Evolutionary conservation across 2,797 vertebrate species (phyloP), one percentile per base, ranked within the genome.

Genomic region (Anguilla megastoma): DNA sequence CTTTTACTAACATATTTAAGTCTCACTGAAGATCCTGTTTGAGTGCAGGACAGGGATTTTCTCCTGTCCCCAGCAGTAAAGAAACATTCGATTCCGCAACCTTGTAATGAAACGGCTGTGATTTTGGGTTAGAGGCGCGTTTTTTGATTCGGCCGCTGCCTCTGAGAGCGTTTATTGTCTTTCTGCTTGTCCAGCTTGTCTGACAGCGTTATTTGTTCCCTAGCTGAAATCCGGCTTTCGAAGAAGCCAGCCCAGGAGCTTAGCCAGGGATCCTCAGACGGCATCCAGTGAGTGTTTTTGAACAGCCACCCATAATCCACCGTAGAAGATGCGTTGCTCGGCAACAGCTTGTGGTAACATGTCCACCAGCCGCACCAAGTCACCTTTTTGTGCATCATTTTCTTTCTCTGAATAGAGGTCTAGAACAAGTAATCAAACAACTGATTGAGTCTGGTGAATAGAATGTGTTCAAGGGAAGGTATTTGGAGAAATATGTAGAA

Each of bases 181-280:
- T n/a, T n/a, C 21, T 60, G 16, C 16, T 60, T 24, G 24, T 74
- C 27, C 0, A 12, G 27, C 0, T 76, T 76, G 74, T 76, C 88
- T 89, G 91, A 91, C 52, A 54, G 50, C 10, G 24, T 21, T 52
- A 91, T 93, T 91, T 95, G 74, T 91, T 90, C 94, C 93, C 92
- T 92, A 99, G 98, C 99, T 90, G 98, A 99, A 92, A 96, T 97
- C 93, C 97, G 96, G 92, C 91, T 97, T 94, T 96, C 97, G 85
- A 98, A 98, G 95, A 97, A 96, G 93, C 96, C 97, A 96, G 95
- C 96, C 87, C 92, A 97, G 91, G 98, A 98, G 95, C 96, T 97
- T 92, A 97, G 97, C 88, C 97, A 97, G 0, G 98, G 98, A 87
- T 94, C 97, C 90, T 95, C 96, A 48, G 97, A 98, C 92, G 97